Evolutionary conservation across 2,113 vertebrate species (phyloP).

Genomic region (Notothenia coriiceps): DNA sequence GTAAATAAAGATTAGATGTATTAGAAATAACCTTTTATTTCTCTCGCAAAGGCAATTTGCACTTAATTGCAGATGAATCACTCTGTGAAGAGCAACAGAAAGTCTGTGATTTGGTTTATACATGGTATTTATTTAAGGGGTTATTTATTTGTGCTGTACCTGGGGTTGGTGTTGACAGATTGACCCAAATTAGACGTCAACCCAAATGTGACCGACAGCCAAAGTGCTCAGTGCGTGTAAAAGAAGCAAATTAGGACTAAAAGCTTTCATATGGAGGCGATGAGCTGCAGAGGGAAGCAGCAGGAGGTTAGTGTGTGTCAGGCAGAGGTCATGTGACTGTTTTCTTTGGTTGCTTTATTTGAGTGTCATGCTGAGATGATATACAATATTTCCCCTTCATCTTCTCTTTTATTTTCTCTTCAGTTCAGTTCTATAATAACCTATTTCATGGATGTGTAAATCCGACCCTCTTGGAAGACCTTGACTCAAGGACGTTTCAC

Average conservation of each 20-base stretch:
- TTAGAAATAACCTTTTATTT: neutral
- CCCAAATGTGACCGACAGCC: conserved; percentile 4
- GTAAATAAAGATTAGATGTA: neutral
- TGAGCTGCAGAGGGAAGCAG: neutral
- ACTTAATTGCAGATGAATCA: neutral
- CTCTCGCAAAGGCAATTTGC: neutral
- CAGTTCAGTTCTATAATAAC: conserved; percentile 1
- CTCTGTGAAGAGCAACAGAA: neutral
- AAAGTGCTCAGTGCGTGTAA: neutral
- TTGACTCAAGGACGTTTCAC: conserved; percentile 11
- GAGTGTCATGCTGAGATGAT: neutral
- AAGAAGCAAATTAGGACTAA: conserved; percentile 1
- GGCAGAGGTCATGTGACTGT: conserved; percentile 21
- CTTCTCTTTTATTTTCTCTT: neutral
- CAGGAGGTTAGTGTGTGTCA: conserved; percentile 5
- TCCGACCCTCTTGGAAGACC: too few species aligned
- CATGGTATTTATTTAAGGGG: conserved; percentile 29
- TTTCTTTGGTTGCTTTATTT: neutral
- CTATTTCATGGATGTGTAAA: neutral
- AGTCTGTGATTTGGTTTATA: conserved; percentile 43
- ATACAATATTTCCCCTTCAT: neutral
- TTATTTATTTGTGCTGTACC: conserved; percentile 33
- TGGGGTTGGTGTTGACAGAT: conserved; percentile 34
- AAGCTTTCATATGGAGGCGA: conserved; percentile 6
- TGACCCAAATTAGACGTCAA: conserved; percentile 24